These are phyloP conservation scores for Mycalesis mineus DNA, from an alignment of 2,888 invertebrate genomes.

Conservation along the genomic window DNA sequence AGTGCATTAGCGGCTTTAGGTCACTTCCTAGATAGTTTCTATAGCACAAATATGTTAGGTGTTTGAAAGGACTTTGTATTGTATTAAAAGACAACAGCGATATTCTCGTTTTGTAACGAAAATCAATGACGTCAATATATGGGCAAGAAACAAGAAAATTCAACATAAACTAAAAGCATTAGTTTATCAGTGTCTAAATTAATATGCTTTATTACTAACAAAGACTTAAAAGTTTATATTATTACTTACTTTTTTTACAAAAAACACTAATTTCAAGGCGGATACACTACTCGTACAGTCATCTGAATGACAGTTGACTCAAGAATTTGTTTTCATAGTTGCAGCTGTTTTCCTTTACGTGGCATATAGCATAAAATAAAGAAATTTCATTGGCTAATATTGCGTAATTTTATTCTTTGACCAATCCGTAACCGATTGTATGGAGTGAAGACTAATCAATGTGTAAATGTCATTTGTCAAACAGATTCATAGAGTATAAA, in stretches of 20 bases:
- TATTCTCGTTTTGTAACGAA: conserved; percentile 54
- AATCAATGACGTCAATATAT: conserved; percentile 68
- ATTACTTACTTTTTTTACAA: conserved; percentile 57
- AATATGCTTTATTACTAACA: not conserved
- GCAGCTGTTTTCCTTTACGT: conserved; percentile 41
- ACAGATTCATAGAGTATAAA: conserved; percentile 1
- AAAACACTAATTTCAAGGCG: conserved; percentile 57
- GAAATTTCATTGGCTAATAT: conserved; percentile 26
- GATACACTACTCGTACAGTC: conserved; percentile 70
- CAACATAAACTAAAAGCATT: not conserved
- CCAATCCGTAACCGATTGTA: conserved; percentile 23
- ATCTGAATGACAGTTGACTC: conserved; percentile 62
- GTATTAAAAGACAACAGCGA: conserved; percentile 28
- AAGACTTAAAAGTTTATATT: conserved; percentile 30
- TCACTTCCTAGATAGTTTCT: conserved; percentile 5
- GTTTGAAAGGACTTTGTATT: conserved; percentile 31
- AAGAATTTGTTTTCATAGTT: conserved; percentile 54
- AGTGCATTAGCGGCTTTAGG: conserved; percentile 2
- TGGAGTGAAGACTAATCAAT: too few relatives aligned
- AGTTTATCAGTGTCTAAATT: conserved; percentile 1
- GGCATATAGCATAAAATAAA: conserved; percentile 28
- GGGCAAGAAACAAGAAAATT: conserved; percentile 5
- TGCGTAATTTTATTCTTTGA: not conserved
- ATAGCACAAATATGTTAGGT: conserved; percentile 5
- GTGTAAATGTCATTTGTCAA: conserved; percentile 19